Conservation (phyloP, 1,140 invertebrate species). For the Tribolium madens region DNA sequence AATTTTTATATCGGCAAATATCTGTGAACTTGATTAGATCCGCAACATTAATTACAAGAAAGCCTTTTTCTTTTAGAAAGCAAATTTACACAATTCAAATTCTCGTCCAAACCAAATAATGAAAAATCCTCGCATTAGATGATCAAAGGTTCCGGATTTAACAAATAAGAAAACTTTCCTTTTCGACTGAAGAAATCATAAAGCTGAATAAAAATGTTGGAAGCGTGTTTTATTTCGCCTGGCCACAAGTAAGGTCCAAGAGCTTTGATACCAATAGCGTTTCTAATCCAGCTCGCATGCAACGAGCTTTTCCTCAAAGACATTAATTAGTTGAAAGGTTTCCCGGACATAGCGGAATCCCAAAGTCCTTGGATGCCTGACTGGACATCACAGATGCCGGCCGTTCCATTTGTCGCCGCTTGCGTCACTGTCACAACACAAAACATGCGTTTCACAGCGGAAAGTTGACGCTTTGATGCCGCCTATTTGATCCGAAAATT, state of each 20-base stretch:
- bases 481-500: slow-evolving; percentile 11
- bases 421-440: slow-evolving; percentile 14
- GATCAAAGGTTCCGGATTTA: slow-evolving; percentile 18
- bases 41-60: slow-evolving; percentile 15
- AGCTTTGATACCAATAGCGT: slow-evolving; percentile 33
- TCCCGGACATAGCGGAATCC: slow-evolving; percentile 14
- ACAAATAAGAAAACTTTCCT: slow-evolving; percentile 25
- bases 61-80: slow-evolving; percentile 11
- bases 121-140: slow-evolving; percentile 25
- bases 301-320: slow-evolving; percentile 45
- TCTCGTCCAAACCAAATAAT: slow-evolving; percentile 8
- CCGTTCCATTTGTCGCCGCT: slow-evolving; percentile 29
- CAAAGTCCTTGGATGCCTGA: slow-evolving; percentile 17
- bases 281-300: slow-evolving; percentile 31
- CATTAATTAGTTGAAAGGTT: slow-evolving; percentile 51
- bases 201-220: slow-evolving; percentile 14
- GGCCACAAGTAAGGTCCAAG: not conserved
- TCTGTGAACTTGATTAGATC: slow-evolving; percentile 4
- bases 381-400: slow-evolving; percentile 37
- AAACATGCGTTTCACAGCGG: slow-evolving; percentile 7
- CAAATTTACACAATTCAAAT: slow-evolving; percentile 26
- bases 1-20: slow-evolving; percentile 24
- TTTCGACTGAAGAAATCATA: slow-evolving; percentile 14
- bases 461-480: slow-evolving; percentile 22
- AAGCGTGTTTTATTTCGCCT: slow-evolving; percentile 15